Base-by-base conservation (phyloP, 2,797 vertebrate genomes). In the Hydrolagus colliei region DNA sequence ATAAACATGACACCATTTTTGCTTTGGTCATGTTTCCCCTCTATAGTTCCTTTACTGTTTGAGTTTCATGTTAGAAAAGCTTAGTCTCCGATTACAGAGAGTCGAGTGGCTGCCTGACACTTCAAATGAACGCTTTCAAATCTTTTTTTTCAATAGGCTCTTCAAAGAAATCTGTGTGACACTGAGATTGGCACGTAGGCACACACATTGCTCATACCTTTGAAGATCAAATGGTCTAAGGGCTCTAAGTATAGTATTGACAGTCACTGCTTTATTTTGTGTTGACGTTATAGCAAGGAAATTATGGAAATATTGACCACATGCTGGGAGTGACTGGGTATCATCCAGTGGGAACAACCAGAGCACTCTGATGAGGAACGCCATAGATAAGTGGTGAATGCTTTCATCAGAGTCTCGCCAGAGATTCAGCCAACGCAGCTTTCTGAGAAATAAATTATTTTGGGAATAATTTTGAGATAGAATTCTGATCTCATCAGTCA, bases 151-250 rank as follows among this genome's bases (percentile, higher is more conserved):
- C 14, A n/a, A 80, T 67, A 80, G 62, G 27, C 62, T 18, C 13
- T 72, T 22, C 2, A 72, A 18, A 72, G 22, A 72, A 20, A 8
- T 72, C 71, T n/a, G 41, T 65, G 20, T 16, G 61, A 1, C 13
- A 7, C 65, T 80, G 61, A 32, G 7, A 62, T 63, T 7, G 12
- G 62, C 14, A 63, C 77, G 3, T 32, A 59, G 63, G 52, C 61
- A 20, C 77, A 22, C n/a, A 65, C 59, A 32, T 80, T 80, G 65
- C 62, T 12, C 18, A 27, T 62, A 65, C 77, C 65, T 80, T 80
- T 63, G 62, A 80, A 65, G 77, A 65, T 65, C 62, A 65, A 80
- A 52, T 63, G n/a, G 77, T 80, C 62, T 27, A 80, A 65, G 41
- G 41, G 41, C 41, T 6, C 41, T 52, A 52, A 52, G 41, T 52